Evolutionary conservation across 2,888 invertebrate species (phyloP), one percentile per base, ranked within the genome.

Genomic region (Eupithecia inturbata): DNA sequence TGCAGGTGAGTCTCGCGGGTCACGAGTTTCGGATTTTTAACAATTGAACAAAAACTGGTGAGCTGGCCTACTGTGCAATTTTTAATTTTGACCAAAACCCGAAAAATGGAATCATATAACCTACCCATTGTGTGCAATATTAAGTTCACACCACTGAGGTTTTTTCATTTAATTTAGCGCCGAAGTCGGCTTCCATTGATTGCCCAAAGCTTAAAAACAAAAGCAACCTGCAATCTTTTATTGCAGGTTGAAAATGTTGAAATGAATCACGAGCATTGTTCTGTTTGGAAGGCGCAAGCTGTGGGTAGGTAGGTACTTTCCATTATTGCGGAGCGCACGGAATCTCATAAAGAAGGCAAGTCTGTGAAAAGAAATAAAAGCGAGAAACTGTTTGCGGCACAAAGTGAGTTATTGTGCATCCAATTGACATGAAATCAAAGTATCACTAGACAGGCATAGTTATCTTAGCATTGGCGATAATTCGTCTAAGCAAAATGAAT

Each of bases 121-220:
- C 62, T 19, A 9, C 31, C 62, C 31, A 7, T 31, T 31, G 28
- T 60, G 16, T 62, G 31, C 31, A 31, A 19, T 62, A 62, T 62
- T 62, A 31, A 31, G 19, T 62, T 31, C 28, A 62, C 62, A 31
- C 57, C 62, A 31, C 28, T 62, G 60, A 19, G 60, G 10, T 4
- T 62, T 31, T 60, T 62, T 62, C 62, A 57, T 57, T 57, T 57
- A 57, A 62, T 62, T 62, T 19, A 62, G 31, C 62, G 62, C 62
- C 9, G 62, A 19, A 62, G 3, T 62, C 62, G 26, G 26, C 57
- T 26, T 26, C 26, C 57, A 57, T 26, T 53, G 60, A 60, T 60
- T 62, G 16, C 19, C 62, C 9, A 62, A 62, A 62, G 62, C 62
- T 62, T 28, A 31, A 62, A 53, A 62, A 62, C 31, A 62, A 62